Conservation (phyloP, 2,113 vertebrate genomes). For the Sylvicapra grimmia region DNA sequence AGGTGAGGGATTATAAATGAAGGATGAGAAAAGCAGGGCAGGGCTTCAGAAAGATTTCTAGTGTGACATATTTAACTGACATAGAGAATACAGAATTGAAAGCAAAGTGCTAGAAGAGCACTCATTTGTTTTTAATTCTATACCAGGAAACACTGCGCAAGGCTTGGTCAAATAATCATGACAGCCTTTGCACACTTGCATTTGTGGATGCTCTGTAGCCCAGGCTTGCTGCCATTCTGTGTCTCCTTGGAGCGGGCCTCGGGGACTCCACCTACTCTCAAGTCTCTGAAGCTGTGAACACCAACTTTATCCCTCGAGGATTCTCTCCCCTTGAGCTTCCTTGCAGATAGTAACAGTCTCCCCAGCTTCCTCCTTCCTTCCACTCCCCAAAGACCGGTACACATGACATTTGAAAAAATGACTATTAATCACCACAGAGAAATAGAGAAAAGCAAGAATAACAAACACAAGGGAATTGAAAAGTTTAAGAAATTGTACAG, state of each 20-base stretch:
- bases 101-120: background rate
- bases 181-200: background rate
- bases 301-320: background rate
- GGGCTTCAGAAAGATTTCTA: background rate
- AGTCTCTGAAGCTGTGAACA: background rate
- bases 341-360: background rate
- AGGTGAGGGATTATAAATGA: background rate
- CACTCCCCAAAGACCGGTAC: constrained; percentile 17
- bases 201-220: background rate
- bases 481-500: background rate
- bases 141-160: background rate
- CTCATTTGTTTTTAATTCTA: background rate
- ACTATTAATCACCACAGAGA: constrained; percentile 34
- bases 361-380: background rate
- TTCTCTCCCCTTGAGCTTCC: background rate
- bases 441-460: constrained; percentile 31
- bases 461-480: background rate
- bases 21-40: background rate
- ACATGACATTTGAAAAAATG: background rate
- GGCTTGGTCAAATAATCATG: background rate
- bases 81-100: background rate
- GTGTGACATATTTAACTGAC: background rate
- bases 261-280: background rate
- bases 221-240: too few relatives aligned
- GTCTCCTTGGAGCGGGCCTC: background rate